Conservation (phyloP, 2,113 vertebrate species). For the Poecilia latipinna region DNA sequence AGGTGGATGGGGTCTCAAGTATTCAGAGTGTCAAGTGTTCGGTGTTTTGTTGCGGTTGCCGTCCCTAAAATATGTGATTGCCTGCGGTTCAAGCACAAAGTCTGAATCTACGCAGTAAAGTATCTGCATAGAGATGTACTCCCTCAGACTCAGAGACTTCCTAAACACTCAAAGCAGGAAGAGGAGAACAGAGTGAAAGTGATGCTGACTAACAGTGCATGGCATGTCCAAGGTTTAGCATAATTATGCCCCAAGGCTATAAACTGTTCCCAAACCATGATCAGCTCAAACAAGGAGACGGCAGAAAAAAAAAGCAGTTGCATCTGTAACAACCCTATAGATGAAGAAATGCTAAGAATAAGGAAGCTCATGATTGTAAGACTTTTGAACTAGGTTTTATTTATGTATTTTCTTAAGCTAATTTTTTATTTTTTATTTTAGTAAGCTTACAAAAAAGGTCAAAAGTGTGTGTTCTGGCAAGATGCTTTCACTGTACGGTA, state of each 20-base stretch:
- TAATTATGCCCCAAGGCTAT: conserved; percentile 73
- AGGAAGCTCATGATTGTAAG: neutral
- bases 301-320: conserved; percentile 29
- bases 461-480: neutral
- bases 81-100: too few species aligned
- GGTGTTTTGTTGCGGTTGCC: too few species aligned
- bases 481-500: neutral
- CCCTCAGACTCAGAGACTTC: too few species aligned
- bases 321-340: conserved; percentile 16
- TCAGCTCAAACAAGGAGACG: conserved; percentile 37
- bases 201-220: conserved; percentile 67
- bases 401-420: neutral
- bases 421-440: neutral
- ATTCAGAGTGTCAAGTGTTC: too few species aligned
- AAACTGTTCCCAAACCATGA: conserved; percentile 61
- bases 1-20: too few species aligned
- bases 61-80: too few species aligned
- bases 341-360: conserved; percentile 10
- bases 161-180: conserved; percentile 47
- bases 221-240: conserved; percentile 70
- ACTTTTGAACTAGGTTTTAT: neutral
- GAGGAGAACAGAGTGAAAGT: conserved; percentile 64
- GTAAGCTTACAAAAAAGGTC: neutral
- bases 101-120: too few species aligned
- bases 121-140: too few species aligned